Percentiles rank a stretch among this genome's conserved stretches.
phyloP scores from a whole-genome alignment of 2,888 invertebrate genomes.

The Xestia ashworthii region DNA sequence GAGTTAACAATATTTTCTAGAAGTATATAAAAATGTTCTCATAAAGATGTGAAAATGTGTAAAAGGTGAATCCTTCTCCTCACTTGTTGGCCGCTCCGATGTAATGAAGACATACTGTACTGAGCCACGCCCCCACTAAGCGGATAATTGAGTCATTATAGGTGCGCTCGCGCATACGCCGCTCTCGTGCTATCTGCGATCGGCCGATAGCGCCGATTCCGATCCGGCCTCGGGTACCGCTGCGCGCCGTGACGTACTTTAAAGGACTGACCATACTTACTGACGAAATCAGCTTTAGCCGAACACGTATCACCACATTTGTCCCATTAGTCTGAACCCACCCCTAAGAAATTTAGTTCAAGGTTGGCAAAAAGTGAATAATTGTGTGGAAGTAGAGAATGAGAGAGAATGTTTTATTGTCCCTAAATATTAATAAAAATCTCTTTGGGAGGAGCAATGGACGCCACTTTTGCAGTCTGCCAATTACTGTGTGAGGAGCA shows the following conservation, averaged over 20 bases:
- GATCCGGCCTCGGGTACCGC: constrained; percentile 78
- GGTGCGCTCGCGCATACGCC: constrained; percentile 84
- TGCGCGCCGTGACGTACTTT: constrained; percentile 40
- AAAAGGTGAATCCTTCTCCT: constrained; percentile 66
- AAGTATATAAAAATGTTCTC: neutral
- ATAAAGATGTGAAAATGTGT: neutral
- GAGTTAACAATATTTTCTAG: neutral
- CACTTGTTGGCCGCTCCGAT: constrained; percentile 66
- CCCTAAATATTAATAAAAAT: no score
- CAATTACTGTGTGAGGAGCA: no score
- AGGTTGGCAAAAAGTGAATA: neutral
- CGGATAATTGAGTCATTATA: constrained; percentile 91
- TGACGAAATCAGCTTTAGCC: neutral
- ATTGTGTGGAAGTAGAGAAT: neutral
- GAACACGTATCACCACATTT: neutral
- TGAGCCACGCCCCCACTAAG: constrained; percentile 87
- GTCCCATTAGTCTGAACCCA: neutral
- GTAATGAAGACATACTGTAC: constrained; percentile 89
- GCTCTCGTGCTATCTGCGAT: constrained; percentile 79
- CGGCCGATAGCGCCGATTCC: constrained; percentile 77
- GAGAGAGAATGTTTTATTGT: neutral
- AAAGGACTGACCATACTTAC: constrained; percentile 2
- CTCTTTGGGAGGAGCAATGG: no score
- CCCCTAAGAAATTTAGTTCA: neutral
- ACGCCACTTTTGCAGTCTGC: no score